Conservation (phyloP, 1,140 invertebrate species). For the Helicoverpa armigera region DNA sequence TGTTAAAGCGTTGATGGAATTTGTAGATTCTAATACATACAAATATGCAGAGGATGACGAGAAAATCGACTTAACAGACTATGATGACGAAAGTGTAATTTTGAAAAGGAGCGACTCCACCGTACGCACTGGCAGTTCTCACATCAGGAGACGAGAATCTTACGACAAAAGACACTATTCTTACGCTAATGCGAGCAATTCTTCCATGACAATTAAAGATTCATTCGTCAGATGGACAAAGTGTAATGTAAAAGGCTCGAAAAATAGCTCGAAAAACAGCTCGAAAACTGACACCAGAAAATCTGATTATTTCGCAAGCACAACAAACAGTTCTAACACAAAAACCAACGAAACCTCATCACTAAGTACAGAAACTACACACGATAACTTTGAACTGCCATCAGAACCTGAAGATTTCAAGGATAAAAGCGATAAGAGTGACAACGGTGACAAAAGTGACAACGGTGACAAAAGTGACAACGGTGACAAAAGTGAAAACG, state of each 20-base stretch:
- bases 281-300: neutral
- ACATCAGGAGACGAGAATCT: neutral
- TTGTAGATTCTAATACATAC: slow-evolving; percentile 64
- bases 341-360: too few species aligned
- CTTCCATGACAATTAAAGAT: neutral
- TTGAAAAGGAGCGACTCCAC: neutral
- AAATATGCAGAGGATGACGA: neutral
- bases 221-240: neutral
- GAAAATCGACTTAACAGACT: neutral
- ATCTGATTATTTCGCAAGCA: too few species aligned
- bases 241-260: too few species aligned
- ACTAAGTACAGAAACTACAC: too few species aligned
- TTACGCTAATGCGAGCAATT: neutral
- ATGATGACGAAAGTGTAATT: neutral
- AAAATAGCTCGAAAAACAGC: neutral
- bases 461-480: too few species aligned
- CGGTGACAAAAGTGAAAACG: too few species aligned
- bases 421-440: too few species aligned
- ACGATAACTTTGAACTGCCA: too few species aligned
- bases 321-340: too few species aligned
- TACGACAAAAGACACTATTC: neutral
- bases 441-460: too few species aligned
- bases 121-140: neutral
- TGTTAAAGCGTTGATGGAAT: slow-evolving; percentile 88
- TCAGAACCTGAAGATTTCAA: too few species aligned